Evolutionary conservation across 2,888 invertebrate species (phyloP).

Genomic region (Dryobotodes eremita): DNA sequence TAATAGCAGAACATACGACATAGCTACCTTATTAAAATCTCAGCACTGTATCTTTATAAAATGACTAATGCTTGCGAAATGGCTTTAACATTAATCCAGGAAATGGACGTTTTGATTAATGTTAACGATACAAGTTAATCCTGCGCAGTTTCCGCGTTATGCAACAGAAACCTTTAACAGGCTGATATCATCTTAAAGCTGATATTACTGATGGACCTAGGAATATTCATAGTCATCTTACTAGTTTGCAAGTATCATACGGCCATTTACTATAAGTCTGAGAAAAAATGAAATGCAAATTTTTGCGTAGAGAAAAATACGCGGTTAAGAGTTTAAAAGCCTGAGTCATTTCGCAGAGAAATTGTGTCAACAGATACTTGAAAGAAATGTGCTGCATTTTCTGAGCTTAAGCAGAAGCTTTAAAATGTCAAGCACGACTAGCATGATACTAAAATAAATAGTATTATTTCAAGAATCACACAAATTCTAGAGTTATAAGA

Average conservation of each 20-base stretch:
- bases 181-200: constrained; percentile 43
- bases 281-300: constrained; percentile 10
- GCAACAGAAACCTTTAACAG: constrained; percentile 56
- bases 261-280: neutral
- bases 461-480: neutral
- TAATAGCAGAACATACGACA: neutral
- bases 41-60: constrained; percentile 13
- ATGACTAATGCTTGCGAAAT: constrained; percentile 48
- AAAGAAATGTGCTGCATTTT: constrained; percentile 27
- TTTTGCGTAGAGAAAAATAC: constrained; percentile 9
- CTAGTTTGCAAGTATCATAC: neutral
- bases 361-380: constrained; percentile 28
- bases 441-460: neutral
- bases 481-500: neutral
- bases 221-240: constrained; percentile 37
- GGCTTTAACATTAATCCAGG: constrained; percentile 53
- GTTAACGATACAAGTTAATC: constrained; percentile 58
- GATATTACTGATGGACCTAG: constrained; percentile 43
- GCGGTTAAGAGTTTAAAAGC: constrained; percentile 9
- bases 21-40: constrained; percentile 19
- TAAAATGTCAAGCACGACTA: constrained; percentile 3
- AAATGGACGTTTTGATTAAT: constrained; percentile 60
- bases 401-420: neutral
- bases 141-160: constrained; percentile 54
- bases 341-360: constrained; percentile 27